phyloP scores from a whole-genome alignment of 1,140 invertebrate genomes.

The Calephelis virginiensis region DNA sequence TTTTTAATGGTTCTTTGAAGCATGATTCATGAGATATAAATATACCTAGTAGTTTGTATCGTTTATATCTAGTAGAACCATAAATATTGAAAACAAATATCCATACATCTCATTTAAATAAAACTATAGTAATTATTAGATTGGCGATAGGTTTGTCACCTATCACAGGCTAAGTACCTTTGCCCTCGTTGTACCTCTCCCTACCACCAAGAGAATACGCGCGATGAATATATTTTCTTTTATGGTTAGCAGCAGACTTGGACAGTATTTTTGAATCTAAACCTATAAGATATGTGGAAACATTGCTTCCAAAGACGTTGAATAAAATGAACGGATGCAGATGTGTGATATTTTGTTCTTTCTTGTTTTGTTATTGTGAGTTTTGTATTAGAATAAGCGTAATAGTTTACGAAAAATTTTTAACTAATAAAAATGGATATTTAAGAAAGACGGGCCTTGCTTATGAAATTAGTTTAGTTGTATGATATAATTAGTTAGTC shows the following conservation, averaged over 20 bases:
- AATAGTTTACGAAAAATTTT: slow-evolving; percentile 59
- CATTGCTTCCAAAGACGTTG: slow-evolving; percentile 62
- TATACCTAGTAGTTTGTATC: too few relatives aligned
- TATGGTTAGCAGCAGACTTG: not conserved
- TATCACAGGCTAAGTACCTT: too few relatives aligned
- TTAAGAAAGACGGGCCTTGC: slow-evolving; percentile 76
- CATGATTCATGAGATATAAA: too few relatives aligned
- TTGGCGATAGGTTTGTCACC: too few relatives aligned
- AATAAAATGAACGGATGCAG: slow-evolving; percentile 53
- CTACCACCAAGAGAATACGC: too few relatives aligned
- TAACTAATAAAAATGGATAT: slow-evolving; percentile 71
- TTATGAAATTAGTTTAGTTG: slow-evolving; percentile 73
- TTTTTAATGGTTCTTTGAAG: too few relatives aligned
- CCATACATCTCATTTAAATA: too few relatives aligned
- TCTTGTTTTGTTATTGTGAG: slow-evolving; percentile 74
- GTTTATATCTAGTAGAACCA: too few relatives aligned
- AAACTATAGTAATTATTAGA: too few relatives aligned
- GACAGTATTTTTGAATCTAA: slow-evolving; percentile 11
- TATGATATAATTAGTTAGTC: slow-evolving; percentile 57
- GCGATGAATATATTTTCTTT: too few relatives aligned
- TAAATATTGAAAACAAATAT: too few relatives aligned
- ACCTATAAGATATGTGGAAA: slow-evolving; percentile 37
- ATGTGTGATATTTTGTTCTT: slow-evolving; percentile 75
- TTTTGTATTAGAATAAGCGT: slow-evolving; percentile 64
- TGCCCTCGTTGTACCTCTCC: too few relatives aligned